Evolutionary conservation across 2,113 vertebrate genomes (phyloP).

Genomic region (Crotalus viridis): DNA sequence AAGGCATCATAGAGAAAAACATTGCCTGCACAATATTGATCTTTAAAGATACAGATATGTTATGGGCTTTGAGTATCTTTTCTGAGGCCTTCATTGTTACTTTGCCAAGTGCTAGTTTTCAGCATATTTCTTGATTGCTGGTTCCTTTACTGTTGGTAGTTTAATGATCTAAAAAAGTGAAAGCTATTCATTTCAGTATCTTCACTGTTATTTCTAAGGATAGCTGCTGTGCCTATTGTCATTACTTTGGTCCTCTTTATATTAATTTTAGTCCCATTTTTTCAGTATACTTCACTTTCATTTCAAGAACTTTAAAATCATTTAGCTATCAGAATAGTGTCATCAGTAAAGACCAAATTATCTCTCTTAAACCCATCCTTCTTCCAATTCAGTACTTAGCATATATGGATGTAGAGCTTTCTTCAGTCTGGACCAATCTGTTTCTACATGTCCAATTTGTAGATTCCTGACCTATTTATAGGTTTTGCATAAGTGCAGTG

Average conservation of each 20-base stretch:
- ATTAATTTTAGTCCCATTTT: neutral
- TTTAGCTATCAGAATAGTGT: neutral
- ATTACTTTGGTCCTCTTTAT: neutral
- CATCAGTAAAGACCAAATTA: neutral
- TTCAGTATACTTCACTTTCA: neutral
- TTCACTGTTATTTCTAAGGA: neutral
- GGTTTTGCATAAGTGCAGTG: neutral
- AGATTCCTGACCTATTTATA: neutral
- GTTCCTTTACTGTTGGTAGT: neutral
- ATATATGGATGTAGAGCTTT: neutral
- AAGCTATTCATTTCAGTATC: neutral
- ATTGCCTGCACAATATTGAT: neutral
- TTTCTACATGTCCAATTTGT: neutral
- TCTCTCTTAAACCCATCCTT: neutral
- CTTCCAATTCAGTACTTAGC: neutral
- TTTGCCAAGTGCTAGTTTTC: neutral
- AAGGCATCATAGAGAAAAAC: neutral
- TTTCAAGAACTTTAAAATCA: neutral
- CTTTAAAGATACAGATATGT: neutral
- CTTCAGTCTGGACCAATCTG: neutral
- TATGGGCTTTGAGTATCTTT: neutral
- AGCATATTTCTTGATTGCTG: neutral
- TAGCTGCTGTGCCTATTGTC: neutral
- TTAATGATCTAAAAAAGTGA: neutral
- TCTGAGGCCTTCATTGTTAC: neutral